Conservation (phyloP, 2,888 invertebrate genomes). For the Stenotaenia linearis region DNA sequence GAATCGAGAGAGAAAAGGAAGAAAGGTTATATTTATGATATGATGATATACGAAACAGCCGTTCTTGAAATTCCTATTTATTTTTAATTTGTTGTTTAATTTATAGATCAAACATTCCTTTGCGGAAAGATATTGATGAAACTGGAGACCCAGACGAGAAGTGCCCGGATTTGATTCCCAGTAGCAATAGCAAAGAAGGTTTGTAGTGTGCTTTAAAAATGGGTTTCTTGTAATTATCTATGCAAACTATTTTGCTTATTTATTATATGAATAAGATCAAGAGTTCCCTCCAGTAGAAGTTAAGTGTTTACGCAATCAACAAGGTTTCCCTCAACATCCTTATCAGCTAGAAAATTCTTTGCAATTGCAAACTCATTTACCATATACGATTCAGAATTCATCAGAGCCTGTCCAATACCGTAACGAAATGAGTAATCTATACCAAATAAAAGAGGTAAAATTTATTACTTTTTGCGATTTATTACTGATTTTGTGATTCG, state of each 20-base stretch:
- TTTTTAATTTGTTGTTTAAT: neutral
- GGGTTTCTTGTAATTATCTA: neutral
- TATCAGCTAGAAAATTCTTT: conserved; percentile 3
- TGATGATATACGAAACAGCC: neutral
- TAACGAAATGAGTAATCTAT: neutral
- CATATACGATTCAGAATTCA: neutral
- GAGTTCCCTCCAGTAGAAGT: conserved; percentile 36
- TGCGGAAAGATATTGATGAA: conserved; percentile 36
- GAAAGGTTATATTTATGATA: conserved; percentile 30
- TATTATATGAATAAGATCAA: conserved; percentile 31
- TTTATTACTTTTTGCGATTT: neutral
- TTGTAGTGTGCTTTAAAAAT: neutral
- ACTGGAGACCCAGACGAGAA: conserved; percentile 53
- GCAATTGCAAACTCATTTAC: neutral
- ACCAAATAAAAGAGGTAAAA: conserved; percentile 7
- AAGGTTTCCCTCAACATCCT: neutral
- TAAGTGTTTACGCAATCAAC: conserved; percentile 35
- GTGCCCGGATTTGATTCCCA: conserved; percentile 57
- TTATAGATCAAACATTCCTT: conserved; percentile 35
- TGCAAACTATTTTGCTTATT: neutral
- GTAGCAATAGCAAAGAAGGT: conserved; percentile 46
- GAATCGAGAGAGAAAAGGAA: conserved; percentile 33
- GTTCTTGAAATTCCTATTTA: neutral
- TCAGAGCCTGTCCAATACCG: conserved; percentile 9
- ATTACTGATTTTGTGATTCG: no score